Base-by-base conservation (phyloP, 2,888 invertebrate species). In the Patella caerulea region DNA sequence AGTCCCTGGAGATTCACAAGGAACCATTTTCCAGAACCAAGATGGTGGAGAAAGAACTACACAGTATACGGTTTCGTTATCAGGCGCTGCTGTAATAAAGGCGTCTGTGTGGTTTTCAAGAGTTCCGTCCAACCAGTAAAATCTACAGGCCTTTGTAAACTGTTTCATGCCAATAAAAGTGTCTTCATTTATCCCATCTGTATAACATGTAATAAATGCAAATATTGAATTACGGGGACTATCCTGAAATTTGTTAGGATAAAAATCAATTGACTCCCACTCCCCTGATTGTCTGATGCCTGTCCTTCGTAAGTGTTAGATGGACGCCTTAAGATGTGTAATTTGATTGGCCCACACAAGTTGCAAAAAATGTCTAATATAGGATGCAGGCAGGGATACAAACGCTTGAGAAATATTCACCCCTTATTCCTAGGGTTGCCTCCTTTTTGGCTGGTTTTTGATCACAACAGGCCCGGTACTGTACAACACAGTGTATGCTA, bases 101-200 rank as follows among this genome's bases (percentile, higher is more conserved):
- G 2, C 11, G 15, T 54, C 54, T 24, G 73, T 72, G 29, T 73
- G 69, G 24, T 52, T 69, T 11, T 65, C 76, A 29, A 52, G 45
- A 52, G 59, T 56, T 65, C 76, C 76, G 69, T 76, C 76, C 24
- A 73, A 73, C 76, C 73, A 73, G 7, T 65, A 24, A 54, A 53
- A 73, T 65, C 72, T 52, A 7, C 76, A 73, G 9, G 52, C 54
- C 15, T 19, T n/a, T 2, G 54, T 69, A 59, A 73, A 72, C 73
- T 76, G 45, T 54, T 34, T 19, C 45, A 76, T 7, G 17, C 76
- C 76, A 65, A 76, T 17, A n/a, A 69, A 73, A 29, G 69, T 65
- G 34, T 45, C 53, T 19, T 29, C 53, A 19, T 65, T 52, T 29
- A 17, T 4, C 15, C 34, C 70, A 29, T 19, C 34, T n/a, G 3